phyloP scores from a whole-genome alignment of 1,140 invertebrate genomes.

The Battus philenor region DNA sequence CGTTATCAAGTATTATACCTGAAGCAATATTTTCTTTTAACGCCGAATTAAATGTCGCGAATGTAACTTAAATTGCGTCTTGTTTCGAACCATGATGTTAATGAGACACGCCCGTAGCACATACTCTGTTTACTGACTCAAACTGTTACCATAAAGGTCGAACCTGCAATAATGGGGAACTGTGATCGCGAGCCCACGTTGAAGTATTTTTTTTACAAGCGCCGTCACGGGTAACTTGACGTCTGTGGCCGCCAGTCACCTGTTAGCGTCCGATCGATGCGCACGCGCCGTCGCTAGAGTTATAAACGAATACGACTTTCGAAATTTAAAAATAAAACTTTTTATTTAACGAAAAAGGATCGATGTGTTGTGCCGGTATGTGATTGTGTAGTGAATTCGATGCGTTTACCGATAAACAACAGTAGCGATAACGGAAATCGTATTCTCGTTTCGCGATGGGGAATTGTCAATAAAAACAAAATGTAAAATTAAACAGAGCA shows the following conservation, averaged over 20 bases:
- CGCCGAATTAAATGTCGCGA: too few relatives aligned
- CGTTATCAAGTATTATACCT: too few relatives aligned
- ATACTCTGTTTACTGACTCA: too few relatives aligned
- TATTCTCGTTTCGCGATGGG: constrained; percentile 25
- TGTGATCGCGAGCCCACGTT: constrained; percentile 27
- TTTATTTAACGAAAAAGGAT: constrained; percentile 20
- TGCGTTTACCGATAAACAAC: constrained; percentile 38
- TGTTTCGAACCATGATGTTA: too few relatives aligned
- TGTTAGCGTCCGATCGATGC: constrained; percentile 47
- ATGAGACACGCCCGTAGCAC: too few relatives aligned
- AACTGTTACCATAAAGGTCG: background rate
- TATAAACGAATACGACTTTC: constrained; percentile 45
- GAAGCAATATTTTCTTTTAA: too few relatives aligned
- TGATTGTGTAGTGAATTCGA: constrained; percentile 45
- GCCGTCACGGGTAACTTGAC: constrained; percentile 35
- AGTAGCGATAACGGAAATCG: constrained; percentile 46
- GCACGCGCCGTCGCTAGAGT: constrained; percentile 43
- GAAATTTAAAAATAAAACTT: constrained; percentile 22
- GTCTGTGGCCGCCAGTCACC: constrained; percentile 49
- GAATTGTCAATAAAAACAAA: constrained; percentile 22
- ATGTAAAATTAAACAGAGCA: background rate
- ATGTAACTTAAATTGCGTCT: too few relatives aligned
- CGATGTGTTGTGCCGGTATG: constrained; percentile 36
- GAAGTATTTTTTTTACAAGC: constrained; percentile 26
- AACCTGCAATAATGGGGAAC: background rate